Conservation (phyloP, 2,888 invertebrate genomes). For the Drosophila birchii region DNA sequence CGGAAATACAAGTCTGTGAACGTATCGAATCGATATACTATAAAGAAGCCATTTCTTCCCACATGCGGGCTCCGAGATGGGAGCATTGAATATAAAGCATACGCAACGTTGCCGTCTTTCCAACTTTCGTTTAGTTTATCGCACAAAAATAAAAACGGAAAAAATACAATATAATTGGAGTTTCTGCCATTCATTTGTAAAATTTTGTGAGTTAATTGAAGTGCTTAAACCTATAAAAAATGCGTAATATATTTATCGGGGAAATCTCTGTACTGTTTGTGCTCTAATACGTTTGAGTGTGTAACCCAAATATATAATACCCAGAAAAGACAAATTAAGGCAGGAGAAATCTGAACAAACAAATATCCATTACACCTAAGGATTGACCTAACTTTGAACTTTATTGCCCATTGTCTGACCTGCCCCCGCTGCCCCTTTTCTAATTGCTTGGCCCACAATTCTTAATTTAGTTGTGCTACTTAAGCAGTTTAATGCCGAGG, state of each 20-base stretch:
- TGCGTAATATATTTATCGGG: not conserved
- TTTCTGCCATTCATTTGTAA: not conserved
- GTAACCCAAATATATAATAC: not conserved
- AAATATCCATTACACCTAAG: constrained; percentile 39
- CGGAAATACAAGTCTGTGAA: constrained; percentile 37
- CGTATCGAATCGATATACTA: constrained; percentile 55
- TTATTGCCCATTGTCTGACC: constrained; percentile 41
- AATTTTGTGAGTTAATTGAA: not conserved
- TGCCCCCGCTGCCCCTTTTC: constrained; percentile 28
- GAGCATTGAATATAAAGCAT: constrained; percentile 51
- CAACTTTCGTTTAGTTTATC: constrained; percentile 41
- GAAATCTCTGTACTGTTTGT: not conserved
- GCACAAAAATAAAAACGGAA: not conserved
- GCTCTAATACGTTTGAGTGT: constrained; percentile 1
- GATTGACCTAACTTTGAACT: constrained; percentile 56
- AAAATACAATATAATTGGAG: constrained; percentile 19
- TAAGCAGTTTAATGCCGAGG: constrained; percentile 72
- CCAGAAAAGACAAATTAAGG: constrained; percentile 1
- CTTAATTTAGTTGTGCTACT: constrained; percentile 78
- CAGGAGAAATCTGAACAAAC: constrained; percentile 10
- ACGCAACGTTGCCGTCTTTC: constrained; percentile 38
- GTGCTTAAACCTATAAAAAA: not conserved
- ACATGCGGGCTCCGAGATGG: constrained; percentile 7
- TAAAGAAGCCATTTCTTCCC: constrained; percentile 46
- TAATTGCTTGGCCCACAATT: constrained; percentile 66